Percentiles rank a stretch among this genome's conserved stretches.
These are phyloP conservation scores for Arrhamphus sclerolepis DNA, from an alignment of 2,797 vertebrate species.

Conservation along the genomic window DNA sequence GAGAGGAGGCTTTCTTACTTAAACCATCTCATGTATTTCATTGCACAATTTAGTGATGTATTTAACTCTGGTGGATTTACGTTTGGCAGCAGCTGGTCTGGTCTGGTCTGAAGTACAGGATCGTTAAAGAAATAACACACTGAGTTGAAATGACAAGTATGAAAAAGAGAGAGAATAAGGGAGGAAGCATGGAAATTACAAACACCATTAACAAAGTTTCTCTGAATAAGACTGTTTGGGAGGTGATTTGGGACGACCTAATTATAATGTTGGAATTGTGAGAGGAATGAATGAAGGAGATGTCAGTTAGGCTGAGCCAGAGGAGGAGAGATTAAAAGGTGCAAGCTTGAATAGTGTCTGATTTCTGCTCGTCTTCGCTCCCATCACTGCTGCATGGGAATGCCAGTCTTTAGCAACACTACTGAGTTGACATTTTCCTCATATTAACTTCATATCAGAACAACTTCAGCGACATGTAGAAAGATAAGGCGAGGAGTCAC, in stretches of 20 bases:
- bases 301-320: slow-evolving; percentile 79
- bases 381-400: slow-evolving; percentile 55
- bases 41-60: slow-evolving; percentile 51
- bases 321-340: slow-evolving; percentile 78
- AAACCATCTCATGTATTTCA: slow-evolving; percentile 47
- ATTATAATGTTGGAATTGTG: slow-evolving; percentile 81
- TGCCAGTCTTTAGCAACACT: slow-evolving; percentile 48
- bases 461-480: neutral
- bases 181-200: slow-evolving; percentile 60
- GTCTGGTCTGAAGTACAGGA: slow-evolving; percentile 21
- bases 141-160: slow-evolving; percentile 57
- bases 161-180: slow-evolving; percentile 36
- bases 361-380: slow-evolving; percentile 59
- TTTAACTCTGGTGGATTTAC: slow-evolving; percentile 60
- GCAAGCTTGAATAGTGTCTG: slow-evolving; percentile 60
- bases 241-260: slow-evolving; percentile 79
- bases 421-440: slow-evolving; percentile 18
- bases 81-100: slow-evolving; percentile 36
- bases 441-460: slow-evolving; percentile 24
- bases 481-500: neutral
- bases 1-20: slow-evolving; percentile 34
- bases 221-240: slow-evolving; percentile 68
- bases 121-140: slow-evolving; percentile 64
- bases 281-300: slow-evolving; percentile 82
- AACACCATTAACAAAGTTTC: slow-evolving; percentile 68